Conservation (phyloP, 1,140 invertebrate species). For the Octopus bimaculoides region DNA sequence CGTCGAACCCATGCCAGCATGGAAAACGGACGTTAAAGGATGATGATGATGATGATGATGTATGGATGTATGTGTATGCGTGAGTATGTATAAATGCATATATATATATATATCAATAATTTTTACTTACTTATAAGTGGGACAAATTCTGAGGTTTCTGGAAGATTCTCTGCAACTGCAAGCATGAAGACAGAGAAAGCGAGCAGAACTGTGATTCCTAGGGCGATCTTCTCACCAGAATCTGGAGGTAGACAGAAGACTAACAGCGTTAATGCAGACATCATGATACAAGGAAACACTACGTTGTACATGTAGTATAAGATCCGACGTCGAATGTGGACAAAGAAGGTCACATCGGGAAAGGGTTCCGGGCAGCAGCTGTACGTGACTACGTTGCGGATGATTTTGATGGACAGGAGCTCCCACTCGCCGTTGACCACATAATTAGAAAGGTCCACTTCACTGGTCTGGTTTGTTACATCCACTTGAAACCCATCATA, state of each 20-base stretch:
- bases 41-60: neutral
- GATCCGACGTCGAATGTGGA: slow-evolving; percentile 40
- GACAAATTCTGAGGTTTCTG: slow-evolving; percentile 65
- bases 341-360: slow-evolving; percentile 61
- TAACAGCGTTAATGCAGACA: slow-evolving; percentile 62
- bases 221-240: slow-evolving; percentile 64
- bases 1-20: too few species aligned
- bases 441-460: slow-evolving; percentile 44
- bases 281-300: slow-evolving; percentile 64
- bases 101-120: neutral
- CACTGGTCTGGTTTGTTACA: slow-evolving; percentile 35
- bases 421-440: slow-evolving; percentile 52
- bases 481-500: slow-evolving; percentile 64
- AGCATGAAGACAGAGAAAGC: slow-evolving; percentile 66
- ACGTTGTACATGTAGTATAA: slow-evolving; percentile 63
- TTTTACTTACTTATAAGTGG: slow-evolving; percentile 61
- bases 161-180: slow-evolving; percentile 64
- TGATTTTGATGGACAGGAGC: slow-evolving; percentile 33
- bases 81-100: neutral
- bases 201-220: slow-evolving; percentile 64
- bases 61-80: neutral
- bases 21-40: too few species aligned
- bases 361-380: slow-evolving; percentile 59
- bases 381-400: slow-evolving; percentile 42
- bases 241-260: slow-evolving; percentile 66